These are phyloP conservation scores for Pollenia angustigena DNA, from an alignment of 2,888 invertebrate genomes.

Conservation along the genomic window DNA sequence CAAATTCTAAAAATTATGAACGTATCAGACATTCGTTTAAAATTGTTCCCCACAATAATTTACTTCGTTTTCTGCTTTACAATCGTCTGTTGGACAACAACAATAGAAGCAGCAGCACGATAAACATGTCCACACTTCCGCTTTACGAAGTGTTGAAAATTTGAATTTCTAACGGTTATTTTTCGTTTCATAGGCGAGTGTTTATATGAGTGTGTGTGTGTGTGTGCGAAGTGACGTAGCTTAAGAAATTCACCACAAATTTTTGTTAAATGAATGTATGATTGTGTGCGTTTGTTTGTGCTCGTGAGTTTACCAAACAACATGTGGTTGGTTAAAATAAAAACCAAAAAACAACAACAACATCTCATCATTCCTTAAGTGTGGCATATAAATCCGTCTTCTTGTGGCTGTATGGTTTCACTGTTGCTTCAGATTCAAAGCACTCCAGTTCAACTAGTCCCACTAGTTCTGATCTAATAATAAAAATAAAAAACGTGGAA, in stretches of 20 bases:
- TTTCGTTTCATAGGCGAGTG: slow-evolving; percentile 8
- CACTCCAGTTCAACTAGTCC: slow-evolving; percentile 78
- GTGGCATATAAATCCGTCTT: slow-evolving; percentile 80
- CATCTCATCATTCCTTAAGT: slow-evolving; percentile 38
- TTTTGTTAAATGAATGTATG: background rate
- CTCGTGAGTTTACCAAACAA: slow-evolving; percentile 60
- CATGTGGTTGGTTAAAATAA: slow-evolving; percentile 68
- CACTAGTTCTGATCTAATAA: slow-evolving; percentile 43
- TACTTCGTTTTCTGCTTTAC: slow-evolving; percentile 34
- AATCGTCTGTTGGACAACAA: slow-evolving; percentile 31
- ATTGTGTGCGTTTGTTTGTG: slow-evolving; percentile 2
- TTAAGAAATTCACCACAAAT: slow-evolving; percentile 56
- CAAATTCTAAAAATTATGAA: slow-evolving; percentile 42
- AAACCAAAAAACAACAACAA: slow-evolving; percentile 21
- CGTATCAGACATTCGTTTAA: slow-evolving; percentile 24
- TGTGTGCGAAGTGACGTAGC: slow-evolving; percentile 27
- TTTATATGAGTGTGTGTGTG: slow-evolving; percentile 9
- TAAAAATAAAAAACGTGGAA: slow-evolving; percentile 22
- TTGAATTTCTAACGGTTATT: slow-evolving; percentile 74
- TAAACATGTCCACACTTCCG: slow-evolving; percentile 71
- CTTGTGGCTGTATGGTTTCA: slow-evolving; percentile 78
- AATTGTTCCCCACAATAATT: background rate
- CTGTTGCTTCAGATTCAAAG: slow-evolving; percentile 81
- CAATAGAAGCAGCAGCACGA: background rate
- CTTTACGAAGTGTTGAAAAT: slow-evolving; percentile 63